Conservation (phyloP, 92 coral and sea anemone species). For the Pocillopora meandrina region DNA sequence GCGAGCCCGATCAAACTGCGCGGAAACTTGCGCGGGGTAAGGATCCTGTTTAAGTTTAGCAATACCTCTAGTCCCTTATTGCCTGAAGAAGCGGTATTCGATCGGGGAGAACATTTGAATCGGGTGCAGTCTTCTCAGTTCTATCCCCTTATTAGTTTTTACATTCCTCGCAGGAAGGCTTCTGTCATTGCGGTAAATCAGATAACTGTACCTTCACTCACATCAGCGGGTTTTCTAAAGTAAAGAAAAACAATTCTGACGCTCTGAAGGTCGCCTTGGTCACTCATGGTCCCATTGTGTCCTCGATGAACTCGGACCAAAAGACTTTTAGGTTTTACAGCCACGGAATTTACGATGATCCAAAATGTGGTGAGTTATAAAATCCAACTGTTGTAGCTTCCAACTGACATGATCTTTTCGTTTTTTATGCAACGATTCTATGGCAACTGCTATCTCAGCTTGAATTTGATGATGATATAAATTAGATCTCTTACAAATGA, state of each 20-base stretch:
- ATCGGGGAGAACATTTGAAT: too few relatives aligned
- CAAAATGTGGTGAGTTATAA: constrained; percentile 71
- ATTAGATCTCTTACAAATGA: too few relatives aligned
- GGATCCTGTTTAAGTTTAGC: too few relatives aligned
- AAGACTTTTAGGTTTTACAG: constrained; percentile 92
- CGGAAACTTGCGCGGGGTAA: too few relatives aligned
- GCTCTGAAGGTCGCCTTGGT: constrained; percentile 80
- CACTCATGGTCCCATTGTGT: constrained; percentile 91
- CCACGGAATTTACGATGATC: constrained; percentile 87
- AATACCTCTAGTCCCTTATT: too few relatives aligned
- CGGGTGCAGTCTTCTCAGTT: too few relatives aligned
- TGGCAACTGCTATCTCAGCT: too few relatives aligned
- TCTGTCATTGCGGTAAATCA: constrained; percentile 80
- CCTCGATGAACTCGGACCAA: constrained; percentile 88
- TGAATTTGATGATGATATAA: too few relatives aligned
- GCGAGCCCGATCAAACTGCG: too few relatives aligned
- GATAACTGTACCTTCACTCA: constrained; percentile 79
- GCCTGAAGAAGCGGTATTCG: too few relatives aligned
- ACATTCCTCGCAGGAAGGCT: constrained; percentile 73
- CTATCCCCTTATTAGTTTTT: neutral
- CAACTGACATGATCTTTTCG: too few relatives aligned
- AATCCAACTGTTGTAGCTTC: neutral
- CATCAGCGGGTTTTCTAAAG: constrained; percentile 71
- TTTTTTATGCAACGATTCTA: too few relatives aligned
- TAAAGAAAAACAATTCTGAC: constrained; percentile 73